Conservation (phyloP, 37 sponge, comb jelly and placozoan species). For the Diacarnus erythraeanus region DNA sequence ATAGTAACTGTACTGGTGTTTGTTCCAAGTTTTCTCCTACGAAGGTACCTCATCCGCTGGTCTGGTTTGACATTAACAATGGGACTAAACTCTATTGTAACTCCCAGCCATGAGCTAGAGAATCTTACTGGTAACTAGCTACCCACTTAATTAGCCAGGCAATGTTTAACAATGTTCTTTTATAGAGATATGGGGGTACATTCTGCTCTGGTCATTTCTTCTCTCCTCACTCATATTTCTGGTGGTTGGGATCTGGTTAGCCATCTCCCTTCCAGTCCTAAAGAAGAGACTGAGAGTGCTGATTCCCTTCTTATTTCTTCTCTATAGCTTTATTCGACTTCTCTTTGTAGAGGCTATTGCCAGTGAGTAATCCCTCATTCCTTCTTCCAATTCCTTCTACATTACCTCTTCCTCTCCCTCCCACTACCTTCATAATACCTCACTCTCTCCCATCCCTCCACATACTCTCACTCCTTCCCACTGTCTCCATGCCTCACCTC, state of each 20-base stretch:
- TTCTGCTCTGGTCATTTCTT: conserved; percentile 65
- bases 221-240: conserved; percentile 41
- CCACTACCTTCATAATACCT: not conserved
- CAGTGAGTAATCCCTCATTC: conserved; percentile 36
- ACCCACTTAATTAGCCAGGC: not conserved
- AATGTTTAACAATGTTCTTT: not conserved
- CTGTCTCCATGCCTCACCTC: too few relatives aligned
- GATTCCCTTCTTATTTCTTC: conserved; percentile 46
- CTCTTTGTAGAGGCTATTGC: conserved; percentile 46
- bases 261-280: not conserved
- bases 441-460: too few relatives aligned
- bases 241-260: conserved; percentile 43
- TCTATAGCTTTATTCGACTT: conserved; percentile 40
- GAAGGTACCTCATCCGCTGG: too few relatives aligned
- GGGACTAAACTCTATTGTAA: not conserved
- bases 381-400: not conserved
- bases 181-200: conserved; percentile 61
- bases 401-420: not conserved
- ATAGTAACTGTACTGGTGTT: not conserved
- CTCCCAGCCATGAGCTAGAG: not conserved
- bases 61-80: not conserved
- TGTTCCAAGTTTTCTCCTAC: not conserved
- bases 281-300: conserved; percentile 18
- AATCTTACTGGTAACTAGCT: conserved; percentile 3
- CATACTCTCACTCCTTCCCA: too few relatives aligned